Conservation (phyloP, 2,797 vertebrate genomes). For the Lemur catta region DNA sequence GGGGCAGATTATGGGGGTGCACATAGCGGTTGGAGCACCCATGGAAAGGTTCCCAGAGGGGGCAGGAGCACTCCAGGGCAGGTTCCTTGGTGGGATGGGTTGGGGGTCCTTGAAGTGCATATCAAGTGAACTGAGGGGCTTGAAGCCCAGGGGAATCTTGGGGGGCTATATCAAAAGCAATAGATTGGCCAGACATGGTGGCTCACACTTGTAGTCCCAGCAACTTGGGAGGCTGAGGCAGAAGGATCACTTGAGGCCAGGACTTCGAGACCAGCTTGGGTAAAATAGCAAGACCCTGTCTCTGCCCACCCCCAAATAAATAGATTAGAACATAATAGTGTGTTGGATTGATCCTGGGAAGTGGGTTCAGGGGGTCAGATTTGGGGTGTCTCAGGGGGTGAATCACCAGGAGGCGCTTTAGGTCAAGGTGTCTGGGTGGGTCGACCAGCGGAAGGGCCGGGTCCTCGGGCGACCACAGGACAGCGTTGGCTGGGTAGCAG, state of each 20-base stretch:
- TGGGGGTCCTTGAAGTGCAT: not conserved
- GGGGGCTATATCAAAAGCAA: not conserved
- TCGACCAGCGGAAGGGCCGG: not conserved
- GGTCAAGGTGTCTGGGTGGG: not conserved
- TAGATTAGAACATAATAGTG: not conserved
- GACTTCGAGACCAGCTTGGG: not conserved
- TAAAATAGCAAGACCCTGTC: not conserved
- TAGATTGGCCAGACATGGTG: not conserved
- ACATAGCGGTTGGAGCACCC: not conserved
- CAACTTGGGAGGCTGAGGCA: not conserved
- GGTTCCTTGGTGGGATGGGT: not conserved
- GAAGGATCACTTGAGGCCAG: not conserved
- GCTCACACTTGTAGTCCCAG: not conserved
- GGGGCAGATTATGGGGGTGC: not conserved
- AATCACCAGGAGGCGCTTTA: not conserved
- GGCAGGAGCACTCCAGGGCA: not conserved
- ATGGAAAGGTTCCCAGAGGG: not conserved
- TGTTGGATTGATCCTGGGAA: too few species aligned
- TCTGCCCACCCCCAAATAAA: not conserved
- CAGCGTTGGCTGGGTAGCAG: not conserved
- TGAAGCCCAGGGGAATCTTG: not conserved
- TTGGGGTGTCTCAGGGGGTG: not conserved
- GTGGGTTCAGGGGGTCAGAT: not conserved
- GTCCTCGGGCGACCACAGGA: not conserved
- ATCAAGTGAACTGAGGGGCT: not conserved